A percentile compares a stretch with the other conserved stretches of the same genome.
phyloP scores from a whole-genome alignment of 2,113 vertebrate genomes.

The Chionis minor region DNA sequence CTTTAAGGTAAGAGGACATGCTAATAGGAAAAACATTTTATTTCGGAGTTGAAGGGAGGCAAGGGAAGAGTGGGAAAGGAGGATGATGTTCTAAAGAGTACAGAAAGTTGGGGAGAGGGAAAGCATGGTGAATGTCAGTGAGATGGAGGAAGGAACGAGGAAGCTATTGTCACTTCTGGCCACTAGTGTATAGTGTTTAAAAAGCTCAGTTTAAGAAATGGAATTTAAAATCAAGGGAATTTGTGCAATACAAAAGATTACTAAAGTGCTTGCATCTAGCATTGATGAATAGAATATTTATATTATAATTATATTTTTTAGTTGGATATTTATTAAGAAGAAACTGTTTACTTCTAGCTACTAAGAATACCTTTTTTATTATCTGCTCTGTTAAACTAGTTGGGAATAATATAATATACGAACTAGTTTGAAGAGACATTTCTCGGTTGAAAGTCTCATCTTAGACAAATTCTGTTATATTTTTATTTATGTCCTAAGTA shows the following conservation, averaged over 20 bases:
- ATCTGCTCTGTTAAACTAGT: not conserved
- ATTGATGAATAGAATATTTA: not conserved
- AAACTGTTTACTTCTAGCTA: not conserved
- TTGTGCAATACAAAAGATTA: not conserved
- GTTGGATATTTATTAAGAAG: not conserved
- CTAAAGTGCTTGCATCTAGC: not conserved
- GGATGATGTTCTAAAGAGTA: not conserved
- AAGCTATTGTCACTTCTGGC: not conserved
- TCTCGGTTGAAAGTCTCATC: not conserved
- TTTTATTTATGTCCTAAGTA: not conserved
- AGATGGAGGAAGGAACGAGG: not conserved
- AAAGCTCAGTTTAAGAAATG: not conserved
- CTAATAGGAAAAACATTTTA: not conserved
- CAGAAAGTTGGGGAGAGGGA: not conserved
- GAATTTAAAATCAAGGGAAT: not conserved
- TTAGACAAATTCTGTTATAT: not conserved
- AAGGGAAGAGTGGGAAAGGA: not conserved
- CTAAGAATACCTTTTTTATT: not conserved
- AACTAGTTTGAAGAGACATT: not conserved
- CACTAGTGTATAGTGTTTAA: not conserved
- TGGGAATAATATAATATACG: accelerated
- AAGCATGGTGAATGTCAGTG: not conserved
- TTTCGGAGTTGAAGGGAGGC: not conserved
- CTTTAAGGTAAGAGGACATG: slow-evolving; percentile 80
- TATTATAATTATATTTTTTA: not conserved